A percentile compares a stretch with the other conserved stretches of the same genome.
These are phyloP conservation scores for Caenorhabditis drosophilae DNA, from an alignment of 2,888 invertebrate genomes.

Conservation along the genomic window DNA sequence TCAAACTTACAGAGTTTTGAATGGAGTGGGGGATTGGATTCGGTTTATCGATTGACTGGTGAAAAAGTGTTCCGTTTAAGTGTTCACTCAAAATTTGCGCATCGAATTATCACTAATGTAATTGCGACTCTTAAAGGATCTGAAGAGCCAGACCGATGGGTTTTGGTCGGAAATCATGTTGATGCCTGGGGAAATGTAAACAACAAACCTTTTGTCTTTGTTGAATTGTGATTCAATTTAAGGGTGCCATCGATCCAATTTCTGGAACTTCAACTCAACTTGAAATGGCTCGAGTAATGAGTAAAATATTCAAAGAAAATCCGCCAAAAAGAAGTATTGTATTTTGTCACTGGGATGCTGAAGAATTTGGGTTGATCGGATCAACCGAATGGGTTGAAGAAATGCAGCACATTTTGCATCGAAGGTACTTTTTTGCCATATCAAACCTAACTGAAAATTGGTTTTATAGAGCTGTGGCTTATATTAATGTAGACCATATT, in stretches of 20 bases:
- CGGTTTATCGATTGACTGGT: constrained; percentile 64
- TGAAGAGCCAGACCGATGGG: constrained; percentile 72
- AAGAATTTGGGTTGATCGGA: constrained; percentile 71
- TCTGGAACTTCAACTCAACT: constrained; percentile 72
- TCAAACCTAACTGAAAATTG: neutral
- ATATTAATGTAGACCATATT: constrained; percentile 56
- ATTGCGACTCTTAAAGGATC: constrained; percentile 67
- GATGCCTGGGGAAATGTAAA: constrained; percentile 72
- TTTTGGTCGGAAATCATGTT: constrained; percentile 73
- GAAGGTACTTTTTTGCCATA: constrained; percentile 10
- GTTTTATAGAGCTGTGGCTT: constrained; percentile 43
- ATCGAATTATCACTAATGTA: constrained; percentile 67
- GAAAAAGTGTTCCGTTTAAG: constrained; percentile 30
- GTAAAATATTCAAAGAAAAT: constrained; percentile 5
- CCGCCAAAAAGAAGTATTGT: constrained; percentile 67
- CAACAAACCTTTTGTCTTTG: too few relatives aligned
- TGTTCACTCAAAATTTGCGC: constrained; percentile 30
- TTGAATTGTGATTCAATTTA: constrained; percentile 47
- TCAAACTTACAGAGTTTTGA: constrained; percentile 14
- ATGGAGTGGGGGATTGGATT: constrained; percentile 41
- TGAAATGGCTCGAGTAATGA: constrained; percentile 67
- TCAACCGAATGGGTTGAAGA: constrained; percentile 73
- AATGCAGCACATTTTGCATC: constrained; percentile 19
- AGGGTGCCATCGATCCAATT: constrained; percentile 71
- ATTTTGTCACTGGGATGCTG: constrained; percentile 72